Percentiles rank a stretch among this genome's conserved stretches.
These are phyloP conservation scores for Plebejus argus DNA, from an alignment of 2,888 invertebrate species.

Conservation along the genomic window DNA sequence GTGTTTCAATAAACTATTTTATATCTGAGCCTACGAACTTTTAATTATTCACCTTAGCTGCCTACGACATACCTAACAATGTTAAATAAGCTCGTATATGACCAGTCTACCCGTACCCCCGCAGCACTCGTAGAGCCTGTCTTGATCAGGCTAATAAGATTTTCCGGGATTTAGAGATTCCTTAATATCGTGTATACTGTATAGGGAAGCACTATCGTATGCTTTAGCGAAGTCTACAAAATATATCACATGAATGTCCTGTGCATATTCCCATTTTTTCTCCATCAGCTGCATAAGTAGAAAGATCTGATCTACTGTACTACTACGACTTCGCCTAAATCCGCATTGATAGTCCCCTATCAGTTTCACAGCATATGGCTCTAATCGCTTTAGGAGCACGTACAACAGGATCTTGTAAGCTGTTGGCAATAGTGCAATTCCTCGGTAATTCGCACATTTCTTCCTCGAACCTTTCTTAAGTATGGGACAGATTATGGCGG, in stretches of 20 bases:
- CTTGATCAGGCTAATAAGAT: neutral
- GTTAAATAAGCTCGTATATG: too few species aligned
- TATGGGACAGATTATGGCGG: too few species aligned
- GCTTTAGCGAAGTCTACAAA: constrained; percentile 36
- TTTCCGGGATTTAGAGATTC: neutral
- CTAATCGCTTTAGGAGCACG: neutral
- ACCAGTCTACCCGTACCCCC: too few species aligned
- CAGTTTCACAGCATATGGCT: too few species aligned
- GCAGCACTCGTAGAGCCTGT: neutral
- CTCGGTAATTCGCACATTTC: constrained; percentile 1
- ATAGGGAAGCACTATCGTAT: constrained; percentile 7
- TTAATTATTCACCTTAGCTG: too few species aligned
- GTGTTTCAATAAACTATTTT: too few species aligned
- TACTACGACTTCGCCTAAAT: constrained; percentile 36
- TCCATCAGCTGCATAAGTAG: constrained; percentile 39
- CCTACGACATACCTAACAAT: too few species aligned
- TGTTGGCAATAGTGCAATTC: neutral
- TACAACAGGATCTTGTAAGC: neutral
- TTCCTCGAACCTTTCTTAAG: constrained; percentile 4
- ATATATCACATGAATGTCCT: constrained; percentile 33
- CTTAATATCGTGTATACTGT: constrained; percentile 15
- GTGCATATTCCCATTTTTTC: constrained; percentile 40
- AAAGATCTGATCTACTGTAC: constrained; percentile 39
- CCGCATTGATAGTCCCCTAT: constrained; percentile 17
- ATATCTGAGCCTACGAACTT: too few species aligned